Evolutionary conservation across 2,113 vertebrate species (phyloP).

Genomic region (Pelusios castaneus): DNA sequence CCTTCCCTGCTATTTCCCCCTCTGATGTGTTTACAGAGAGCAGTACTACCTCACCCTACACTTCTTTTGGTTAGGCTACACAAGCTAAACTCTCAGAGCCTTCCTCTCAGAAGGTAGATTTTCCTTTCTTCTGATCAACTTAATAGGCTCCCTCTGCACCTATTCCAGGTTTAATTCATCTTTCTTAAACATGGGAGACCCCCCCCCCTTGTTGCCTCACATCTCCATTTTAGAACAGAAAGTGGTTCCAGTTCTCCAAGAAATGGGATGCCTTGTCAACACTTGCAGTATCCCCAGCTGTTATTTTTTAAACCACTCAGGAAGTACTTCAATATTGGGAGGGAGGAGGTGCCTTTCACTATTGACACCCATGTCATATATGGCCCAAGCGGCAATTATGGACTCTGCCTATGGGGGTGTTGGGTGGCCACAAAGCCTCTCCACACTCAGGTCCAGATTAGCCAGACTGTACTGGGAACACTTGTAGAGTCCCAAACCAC

Average conservation of each 20-base stretch:
- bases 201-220: neutral
- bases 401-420: neutral
- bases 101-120: neutral
- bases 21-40: neutral
- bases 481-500: neutral
- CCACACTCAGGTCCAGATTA: neutral
- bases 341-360: neutral
- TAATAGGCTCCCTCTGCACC: neutral
- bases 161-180: neutral
- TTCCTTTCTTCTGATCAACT: neutral
- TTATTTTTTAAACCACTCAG: neutral
- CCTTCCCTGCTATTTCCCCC: neutral
- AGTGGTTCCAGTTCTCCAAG: neutral
- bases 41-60: neutral
- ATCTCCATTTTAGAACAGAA: neutral
- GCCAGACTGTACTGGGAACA: neutral
- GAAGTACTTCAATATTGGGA: neutral
- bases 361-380: neutral
- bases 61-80: neutral
- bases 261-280: neutral
- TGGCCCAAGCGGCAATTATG: neutral
- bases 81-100: neutral
- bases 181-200: neutral
- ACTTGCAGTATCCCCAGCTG: neutral
- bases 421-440: neutral